Evolutionary conservation across 2,113 vertebrate species (phyloP).

Genomic region (Varanus komodoensis): DNA sequence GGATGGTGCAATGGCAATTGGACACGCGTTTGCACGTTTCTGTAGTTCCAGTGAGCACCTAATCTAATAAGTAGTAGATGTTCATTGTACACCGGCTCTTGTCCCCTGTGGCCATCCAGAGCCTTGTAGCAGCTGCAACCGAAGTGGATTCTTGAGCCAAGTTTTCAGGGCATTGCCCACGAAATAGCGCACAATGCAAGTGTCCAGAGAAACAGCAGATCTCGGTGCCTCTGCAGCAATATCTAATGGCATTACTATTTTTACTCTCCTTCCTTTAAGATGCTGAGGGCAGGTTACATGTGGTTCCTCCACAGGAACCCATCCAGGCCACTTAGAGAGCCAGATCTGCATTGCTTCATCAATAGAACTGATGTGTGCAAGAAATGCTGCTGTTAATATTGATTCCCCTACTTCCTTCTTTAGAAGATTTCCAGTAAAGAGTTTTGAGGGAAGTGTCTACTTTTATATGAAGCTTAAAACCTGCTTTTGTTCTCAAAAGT

Average conservation of each 20-base stretch:
- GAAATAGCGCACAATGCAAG: too few species aligned
- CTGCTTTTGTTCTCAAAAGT: background rate
- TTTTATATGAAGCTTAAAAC: conserved; percentile 28
- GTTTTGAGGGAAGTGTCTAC: conserved; percentile 20
- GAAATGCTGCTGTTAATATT: background rate
- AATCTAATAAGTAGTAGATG: too few species aligned
- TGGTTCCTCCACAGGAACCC: background rate
- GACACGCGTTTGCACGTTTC: too few species aligned
- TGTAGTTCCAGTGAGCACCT: too few species aligned
- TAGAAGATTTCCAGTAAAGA: background rate
- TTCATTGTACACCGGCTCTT: too few species aligned
- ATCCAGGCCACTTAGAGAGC: background rate
- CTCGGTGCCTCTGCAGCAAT: too few species aligned
- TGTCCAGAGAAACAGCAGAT: too few species aligned
- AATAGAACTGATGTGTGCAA: background rate
- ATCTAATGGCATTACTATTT: background rate
- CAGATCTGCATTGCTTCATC: background rate
- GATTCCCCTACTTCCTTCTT: background rate
- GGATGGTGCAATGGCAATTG: too few species aligned
- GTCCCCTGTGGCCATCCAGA: too few species aligned
- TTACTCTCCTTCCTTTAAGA: background rate
- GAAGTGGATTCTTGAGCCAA: too few species aligned
- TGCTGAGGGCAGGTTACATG: background rate
- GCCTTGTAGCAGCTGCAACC: too few species aligned
- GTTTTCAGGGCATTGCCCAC: too few species aligned